Percentiles rank a stretch among this genome's conserved stretches.
Evolutionary conservation across 2,888 invertebrate genomes (phyloP).

Genomic region (Nomada ferruginata): DNA sequence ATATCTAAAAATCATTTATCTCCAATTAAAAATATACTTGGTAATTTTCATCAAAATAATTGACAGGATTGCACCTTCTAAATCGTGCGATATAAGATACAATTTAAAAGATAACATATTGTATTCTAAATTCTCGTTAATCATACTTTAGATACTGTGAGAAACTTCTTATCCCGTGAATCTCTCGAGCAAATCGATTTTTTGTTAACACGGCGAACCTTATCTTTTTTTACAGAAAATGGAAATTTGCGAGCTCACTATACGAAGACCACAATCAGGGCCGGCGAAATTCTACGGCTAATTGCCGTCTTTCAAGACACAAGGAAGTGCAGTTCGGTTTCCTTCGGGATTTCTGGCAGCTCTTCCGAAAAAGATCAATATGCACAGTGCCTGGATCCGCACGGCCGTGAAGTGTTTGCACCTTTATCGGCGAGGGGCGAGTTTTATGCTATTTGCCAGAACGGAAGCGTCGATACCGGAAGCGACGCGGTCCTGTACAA

Average conservation of each 20-base stretch:
- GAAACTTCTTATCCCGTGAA: too few relatives aligned
- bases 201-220: background rate
- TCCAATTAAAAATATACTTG: too few relatives aligned
- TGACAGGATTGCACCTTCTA: too few relatives aligned
- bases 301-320: conserved; percentile 86
- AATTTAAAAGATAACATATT: too few relatives aligned
- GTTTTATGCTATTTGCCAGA: conserved; percentile 85
- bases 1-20: too few relatives aligned
- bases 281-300: conserved; percentile 85
- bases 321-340: conserved; percentile 79
- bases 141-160: too few relatives aligned
- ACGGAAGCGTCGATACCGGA: conserved; percentile 82
- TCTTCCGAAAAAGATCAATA: conserved; percentile 84
- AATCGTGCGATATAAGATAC: too few relatives aligned
- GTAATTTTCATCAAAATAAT: too few relatives aligned
- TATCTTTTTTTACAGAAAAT: conserved; percentile 73
- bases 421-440: conserved; percentile 85
- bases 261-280: conserved; percentile 84
- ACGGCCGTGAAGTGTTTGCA: conserved; percentile 84
- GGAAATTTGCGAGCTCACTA: conserved; percentile 84
- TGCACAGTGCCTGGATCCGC: conserved; percentile 85
- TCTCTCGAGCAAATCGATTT: background rate
- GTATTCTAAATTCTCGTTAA: too few relatives aligned
- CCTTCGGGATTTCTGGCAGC: conserved; percentile 81
- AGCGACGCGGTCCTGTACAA: conserved; percentile 85